These are phyloP conservation scores for Elysia crispata DNA, from an alignment of 2,888 invertebrate species.

Conservation along the genomic window DNA sequence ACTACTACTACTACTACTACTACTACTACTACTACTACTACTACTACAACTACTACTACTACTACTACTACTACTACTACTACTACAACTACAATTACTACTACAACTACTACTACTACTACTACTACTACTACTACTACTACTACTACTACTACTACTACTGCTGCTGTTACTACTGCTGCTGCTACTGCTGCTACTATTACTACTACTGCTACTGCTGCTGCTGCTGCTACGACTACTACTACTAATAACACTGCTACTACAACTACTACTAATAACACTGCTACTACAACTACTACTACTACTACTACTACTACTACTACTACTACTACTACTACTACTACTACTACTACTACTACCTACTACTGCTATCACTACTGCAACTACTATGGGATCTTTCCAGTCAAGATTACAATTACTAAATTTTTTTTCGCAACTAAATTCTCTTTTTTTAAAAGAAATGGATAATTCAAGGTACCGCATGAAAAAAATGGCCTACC, in stretches of 20 bases:
- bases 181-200: background rate
- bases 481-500: no score
- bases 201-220: constrained; percentile 11
- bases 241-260: no score
- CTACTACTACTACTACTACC: constrained; percentile 27
- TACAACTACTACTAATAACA: no score
- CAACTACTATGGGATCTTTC: no score
- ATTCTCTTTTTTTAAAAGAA: no score
- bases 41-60: constrained; percentile 27
- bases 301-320: constrained; percentile 9
- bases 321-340: constrained; percentile 23
- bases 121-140: constrained; percentile 35
- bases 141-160: constrained; percentile 29
- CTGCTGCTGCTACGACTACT: no score
- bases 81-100: no score
- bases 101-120: no score
- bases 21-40: constrained; percentile 1
- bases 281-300: constrained; percentile 15
- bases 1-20: constrained; percentile 14
- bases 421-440: no score
- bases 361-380: background rate
- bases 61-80: no score
- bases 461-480: no score
- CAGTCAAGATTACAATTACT: no score
- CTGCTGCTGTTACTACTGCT: constrained; percentile 20